Base-by-base conservation (phyloP, 2,113 vertebrate genomes). In the Mus spicilegus region DNA sequence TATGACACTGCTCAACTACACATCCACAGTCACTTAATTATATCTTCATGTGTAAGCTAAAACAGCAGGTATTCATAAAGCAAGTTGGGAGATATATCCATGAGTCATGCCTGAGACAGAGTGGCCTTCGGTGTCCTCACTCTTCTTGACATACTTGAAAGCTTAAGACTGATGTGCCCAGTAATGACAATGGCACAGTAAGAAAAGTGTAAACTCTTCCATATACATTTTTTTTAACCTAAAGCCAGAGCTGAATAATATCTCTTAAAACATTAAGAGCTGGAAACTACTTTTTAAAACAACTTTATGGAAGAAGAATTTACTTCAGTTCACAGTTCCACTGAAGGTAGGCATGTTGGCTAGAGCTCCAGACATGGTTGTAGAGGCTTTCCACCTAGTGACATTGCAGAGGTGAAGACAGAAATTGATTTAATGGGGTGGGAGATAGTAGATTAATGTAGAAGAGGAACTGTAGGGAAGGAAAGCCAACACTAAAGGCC, bases 161-260 rank as follows among this genome's bases (percentile, higher is more conserved):
- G 11, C 30, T 77, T 90, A 77, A 93, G 78, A 5, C 49, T 49
- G 49, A 49, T 49, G 49, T 49, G 49, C 19, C 8, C 85, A 42
- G 58, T 94, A 30, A 80, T 90, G 39, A 22, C 11, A 85, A 56
- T 78, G 86, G 88, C 10, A 94, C 77, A 85, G 81, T 86, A 86
- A 81, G 85, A 90, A 85, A 87, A 91, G 42, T 26, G 61, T 73
- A 82, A 92, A n/a, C 54, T 82, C 13, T 93, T 89, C 19, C 78
- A 4, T 76, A 67, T 19, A 84, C 17, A 54, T 2, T 26, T 24
- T 24, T 67, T 56, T 61, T n/a, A n/a, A 73, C 49, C 61, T 46
- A 42, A 88, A 58, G 5, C 51, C 63, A 42, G 63, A 91, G 56
- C 46, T 88, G 36, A 51, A 58, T 58, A 95, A 3, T 84, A 67